A percentile compares a stretch with the other conserved stretches of the same genome.
Evolutionary conservation across 2,888 invertebrate species (phyloP).

Genomic region (Schizaphis graminum): DNA sequence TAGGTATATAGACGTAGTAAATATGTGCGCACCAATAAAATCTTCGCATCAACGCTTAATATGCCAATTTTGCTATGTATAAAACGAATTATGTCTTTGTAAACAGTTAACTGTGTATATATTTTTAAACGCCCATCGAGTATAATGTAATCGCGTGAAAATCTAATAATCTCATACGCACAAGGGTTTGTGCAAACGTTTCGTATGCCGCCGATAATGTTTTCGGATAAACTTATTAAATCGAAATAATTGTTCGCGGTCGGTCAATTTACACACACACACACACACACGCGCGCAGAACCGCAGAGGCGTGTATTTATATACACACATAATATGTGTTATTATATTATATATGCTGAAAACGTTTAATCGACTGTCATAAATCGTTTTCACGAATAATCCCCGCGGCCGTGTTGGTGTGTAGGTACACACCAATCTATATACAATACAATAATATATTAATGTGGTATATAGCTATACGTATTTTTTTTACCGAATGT

Average conservation of each 20-base stretch:
- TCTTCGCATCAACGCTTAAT: background rate
- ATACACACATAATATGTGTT: background rate
- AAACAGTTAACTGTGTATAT: background rate
- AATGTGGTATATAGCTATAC: background rate
- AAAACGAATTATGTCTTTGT: background rate
- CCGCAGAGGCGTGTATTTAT: background rate
- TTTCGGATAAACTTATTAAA: conserved; percentile 42
- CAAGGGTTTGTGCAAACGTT: background rate
- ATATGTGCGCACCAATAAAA: background rate
- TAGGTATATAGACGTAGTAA: background rate
- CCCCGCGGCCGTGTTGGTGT: background rate
- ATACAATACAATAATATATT: conserved; percentile 12
- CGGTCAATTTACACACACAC: background rate
- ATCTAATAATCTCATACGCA: background rate
- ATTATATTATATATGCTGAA: conserved; percentile 27
- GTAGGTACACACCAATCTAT: background rate
- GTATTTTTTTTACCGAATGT: conserved; percentile 8
- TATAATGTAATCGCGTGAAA: background rate
- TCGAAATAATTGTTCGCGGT: conserved; percentile 14
- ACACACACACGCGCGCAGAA: background rate
- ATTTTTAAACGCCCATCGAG: background rate
- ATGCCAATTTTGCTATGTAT: background rate
- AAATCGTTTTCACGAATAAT: conserved; percentile 63
- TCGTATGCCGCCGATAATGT: background rate
- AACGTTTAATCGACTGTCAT: conserved; percentile 65